A percentile compares a stretch with the other conserved stretches of the same genome.
These are phyloP conservation scores for Capromys pilorides DNA, from an alignment of 2,797 vertebrate species.

Conservation along the genomic window DNA sequence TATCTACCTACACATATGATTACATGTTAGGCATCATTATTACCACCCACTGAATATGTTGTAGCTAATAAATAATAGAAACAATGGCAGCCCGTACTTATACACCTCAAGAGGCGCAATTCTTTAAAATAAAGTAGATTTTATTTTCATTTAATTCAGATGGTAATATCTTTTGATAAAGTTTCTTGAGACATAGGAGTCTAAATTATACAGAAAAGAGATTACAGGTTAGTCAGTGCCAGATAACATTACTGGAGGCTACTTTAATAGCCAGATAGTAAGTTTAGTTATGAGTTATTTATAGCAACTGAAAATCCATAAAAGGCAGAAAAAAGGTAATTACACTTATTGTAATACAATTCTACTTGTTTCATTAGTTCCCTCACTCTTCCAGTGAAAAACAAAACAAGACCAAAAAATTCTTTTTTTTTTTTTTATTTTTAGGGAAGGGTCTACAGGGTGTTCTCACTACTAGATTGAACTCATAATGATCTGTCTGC, in stretches of 20 bases:
- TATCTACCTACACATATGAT: not conserved
- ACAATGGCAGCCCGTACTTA: not conserved
- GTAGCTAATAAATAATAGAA: not conserved
- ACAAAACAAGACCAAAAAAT: not conserved
- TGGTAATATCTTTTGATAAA: not conserved
- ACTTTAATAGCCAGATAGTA: not conserved
- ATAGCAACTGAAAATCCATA: not conserved
- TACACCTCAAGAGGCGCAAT: not conserved
- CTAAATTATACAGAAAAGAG: not conserved
- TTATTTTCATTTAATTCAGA: constrained; percentile 38
- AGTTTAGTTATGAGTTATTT: not conserved
- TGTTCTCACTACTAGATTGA: too few species aligned
- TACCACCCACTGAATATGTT: not conserved
- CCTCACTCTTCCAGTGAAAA: not conserved
- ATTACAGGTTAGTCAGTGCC: not conserved
- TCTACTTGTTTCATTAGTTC: not conserved
- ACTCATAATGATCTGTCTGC: too few species aligned
- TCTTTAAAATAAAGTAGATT: not conserved
- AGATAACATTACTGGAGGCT: not conserved
- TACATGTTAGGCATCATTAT: not conserved
- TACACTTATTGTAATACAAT: not conserved
- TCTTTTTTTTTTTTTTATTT: too few species aligned
- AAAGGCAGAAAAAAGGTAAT: not conserved
- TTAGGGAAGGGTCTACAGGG: too few species aligned
- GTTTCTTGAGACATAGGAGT: not conserved